Percentiles rank a stretch among this genome's conserved stretches.
These are phyloP conservation scores for Gnathonemus echidnorhynchus DNA, from an alignment of 2,113 vertebrate species.

Conservation along the genomic window DNA sequence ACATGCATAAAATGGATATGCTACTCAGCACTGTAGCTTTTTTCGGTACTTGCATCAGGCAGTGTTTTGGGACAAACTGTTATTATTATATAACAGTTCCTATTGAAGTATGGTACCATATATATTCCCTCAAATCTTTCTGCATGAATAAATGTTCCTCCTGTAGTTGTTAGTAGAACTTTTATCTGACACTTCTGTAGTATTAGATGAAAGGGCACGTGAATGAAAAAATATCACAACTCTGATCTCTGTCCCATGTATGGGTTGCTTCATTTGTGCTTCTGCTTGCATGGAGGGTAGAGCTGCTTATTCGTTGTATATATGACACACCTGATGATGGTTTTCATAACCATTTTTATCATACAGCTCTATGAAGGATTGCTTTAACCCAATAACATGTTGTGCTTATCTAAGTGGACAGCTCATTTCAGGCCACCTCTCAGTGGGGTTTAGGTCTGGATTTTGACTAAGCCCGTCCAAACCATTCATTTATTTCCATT, in stretches of 20 bases:
- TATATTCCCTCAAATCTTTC: neutral
- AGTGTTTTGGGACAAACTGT: neutral
- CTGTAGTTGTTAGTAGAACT: neutral
- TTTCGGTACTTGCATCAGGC: neutral
- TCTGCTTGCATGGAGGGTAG: neutral
- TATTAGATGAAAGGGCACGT: neutral
- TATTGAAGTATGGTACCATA: neutral
- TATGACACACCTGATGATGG: neutral
- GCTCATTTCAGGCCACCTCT: neutral
- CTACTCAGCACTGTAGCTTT: neutral
- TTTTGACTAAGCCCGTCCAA: neutral
- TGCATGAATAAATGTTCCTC: neutral
- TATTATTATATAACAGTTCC: neutral
- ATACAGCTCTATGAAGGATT: neutral
- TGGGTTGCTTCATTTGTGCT: neutral
- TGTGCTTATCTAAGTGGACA: neutral
- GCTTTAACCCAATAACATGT: neutral
- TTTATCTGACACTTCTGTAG: neutral
- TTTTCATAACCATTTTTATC: neutral
- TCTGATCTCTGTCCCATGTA: neutral
- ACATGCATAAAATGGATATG: neutral
- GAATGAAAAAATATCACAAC: neutral
- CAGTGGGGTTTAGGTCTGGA: neutral
- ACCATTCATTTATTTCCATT: neutral
- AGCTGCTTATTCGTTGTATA: neutral